Conservation (phyloP, 2,113 vertebrate species). For the Ceyx cyanopectus region DNA sequence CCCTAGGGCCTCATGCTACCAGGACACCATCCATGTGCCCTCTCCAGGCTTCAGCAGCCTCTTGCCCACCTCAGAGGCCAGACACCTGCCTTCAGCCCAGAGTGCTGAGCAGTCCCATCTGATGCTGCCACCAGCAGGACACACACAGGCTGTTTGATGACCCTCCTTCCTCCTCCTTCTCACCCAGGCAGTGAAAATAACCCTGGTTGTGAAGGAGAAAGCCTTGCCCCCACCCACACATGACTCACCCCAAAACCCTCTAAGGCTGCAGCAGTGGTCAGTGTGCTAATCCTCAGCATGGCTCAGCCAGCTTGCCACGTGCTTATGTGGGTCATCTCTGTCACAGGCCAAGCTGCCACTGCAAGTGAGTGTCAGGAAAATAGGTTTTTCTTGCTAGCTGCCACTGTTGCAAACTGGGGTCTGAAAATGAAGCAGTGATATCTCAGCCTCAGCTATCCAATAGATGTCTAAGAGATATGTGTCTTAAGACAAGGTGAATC, state of each 20-base stretch:
- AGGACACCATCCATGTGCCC: background rate
- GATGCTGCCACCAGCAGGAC: background rate
- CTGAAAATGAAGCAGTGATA: background rate
- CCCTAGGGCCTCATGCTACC: background rate
- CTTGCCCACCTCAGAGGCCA: accelerated
- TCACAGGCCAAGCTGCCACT: background rate
- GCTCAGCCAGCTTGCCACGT: accelerated
- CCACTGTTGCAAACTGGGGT: background rate
- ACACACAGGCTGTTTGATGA: accelerated
- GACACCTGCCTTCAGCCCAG: accelerated
- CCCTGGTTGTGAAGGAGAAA: background rate
- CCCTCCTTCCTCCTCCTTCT: background rate
- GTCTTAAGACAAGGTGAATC: accelerated
- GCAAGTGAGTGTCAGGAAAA: background rate
- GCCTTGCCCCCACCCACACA: background rate
- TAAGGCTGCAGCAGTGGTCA: background rate
- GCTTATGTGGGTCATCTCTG: background rate
- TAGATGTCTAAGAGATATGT: background rate
- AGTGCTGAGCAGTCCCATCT: background rate
- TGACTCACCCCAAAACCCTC: background rate
- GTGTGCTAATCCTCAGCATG: background rate
- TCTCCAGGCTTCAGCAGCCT: background rate
- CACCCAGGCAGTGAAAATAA: background rate
- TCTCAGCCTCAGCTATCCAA: background rate
- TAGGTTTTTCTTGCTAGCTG: background rate